These are phyloP conservation scores for Aspiorhynchus laticeps DNA, from an alignment of 2,113 vertebrate genomes.

Conservation along the genomic window DNA sequence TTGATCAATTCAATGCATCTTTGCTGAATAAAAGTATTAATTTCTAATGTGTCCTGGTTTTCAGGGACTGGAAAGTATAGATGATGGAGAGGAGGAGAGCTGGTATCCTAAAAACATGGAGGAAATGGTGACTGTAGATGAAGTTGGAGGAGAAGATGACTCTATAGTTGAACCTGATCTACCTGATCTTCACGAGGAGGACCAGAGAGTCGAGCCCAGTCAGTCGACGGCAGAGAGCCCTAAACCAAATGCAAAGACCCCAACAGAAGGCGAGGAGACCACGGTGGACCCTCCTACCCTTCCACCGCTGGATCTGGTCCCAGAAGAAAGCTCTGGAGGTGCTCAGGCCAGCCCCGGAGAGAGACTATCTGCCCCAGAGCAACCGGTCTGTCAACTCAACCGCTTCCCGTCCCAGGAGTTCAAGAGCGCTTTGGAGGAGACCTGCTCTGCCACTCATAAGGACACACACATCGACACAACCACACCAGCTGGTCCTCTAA, in stretches of 20 bases:
- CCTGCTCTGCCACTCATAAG: slow-evolving; percentile 40
- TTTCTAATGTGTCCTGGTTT: not conserved
- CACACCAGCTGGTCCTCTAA: slow-evolving; percentile 49
- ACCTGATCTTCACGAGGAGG: slow-evolving; percentile 83
- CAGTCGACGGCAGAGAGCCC: not conserved
- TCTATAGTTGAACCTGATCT: slow-evolving; percentile 92
- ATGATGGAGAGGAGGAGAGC: slow-evolving; percentile 88
- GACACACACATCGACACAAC: slow-evolving; percentile 10
- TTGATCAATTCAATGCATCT: not conserved
- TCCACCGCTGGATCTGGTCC: not conserved
- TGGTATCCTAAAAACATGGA: slow-evolving; percentile 98
- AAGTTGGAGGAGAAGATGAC: slow-evolving; percentile 94
- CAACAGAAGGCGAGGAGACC: slow-evolving; percentile 18
- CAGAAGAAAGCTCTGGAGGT: not conserved
- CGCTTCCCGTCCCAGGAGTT: slow-evolving; percentile 70
- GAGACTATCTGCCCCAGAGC: slow-evolving; percentile 28
- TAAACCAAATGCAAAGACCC: not conserved
- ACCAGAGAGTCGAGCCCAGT: slow-evolving; percentile 37
- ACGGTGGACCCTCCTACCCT: not conserved
- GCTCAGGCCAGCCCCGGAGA: slow-evolving; percentile 39
- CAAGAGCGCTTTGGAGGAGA: slow-evolving; percentile 66
- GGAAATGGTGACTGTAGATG: slow-evolving; percentile 95
- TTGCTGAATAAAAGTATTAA: not conserved
- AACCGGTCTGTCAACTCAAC: slow-evolving; percentile 41
- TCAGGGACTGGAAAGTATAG: slow-evolving; percentile 80